Evolutionary conservation across 2,797 vertebrate genomes (phyloP), one percentile per base, ranked within the genome.

Genomic region (Cossypha caffra): DNA sequence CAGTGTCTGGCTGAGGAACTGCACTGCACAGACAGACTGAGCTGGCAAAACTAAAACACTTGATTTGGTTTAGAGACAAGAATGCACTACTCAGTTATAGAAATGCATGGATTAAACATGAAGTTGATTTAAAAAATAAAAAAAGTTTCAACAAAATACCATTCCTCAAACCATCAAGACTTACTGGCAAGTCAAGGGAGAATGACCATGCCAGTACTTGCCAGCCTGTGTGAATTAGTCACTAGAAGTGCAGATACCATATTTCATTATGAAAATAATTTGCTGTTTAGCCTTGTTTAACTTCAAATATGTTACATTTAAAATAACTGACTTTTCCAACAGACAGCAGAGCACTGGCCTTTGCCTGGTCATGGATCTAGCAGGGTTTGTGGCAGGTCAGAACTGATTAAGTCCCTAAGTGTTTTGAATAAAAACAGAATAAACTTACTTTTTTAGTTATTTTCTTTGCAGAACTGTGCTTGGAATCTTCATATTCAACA

Each of bases 401-500:
- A 86, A 79, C 5, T 48, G 24, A 85, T 47, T 38, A 73, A 76
- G 26, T 9, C 15, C n/a, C 57, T 26, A 26, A 0, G 2, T 10
- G 77, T 45, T 55, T 76, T 88, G 15, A 77, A 78, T 20, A 25
- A 19, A 68, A 62, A n/a, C 5, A 23, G 8, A 63, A 45, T 13
- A 48, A 40, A 94, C 97, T 95, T 92, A 97, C 97, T 77, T 96
- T 97, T 81, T 95, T 97, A 86, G 95, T 19, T 21, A 88, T 40
- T 81, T 95, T 96, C 86, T 92, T 97, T 59, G 71, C 31, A 43
- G 94, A 84, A 12, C 10, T 6, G 26, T 77, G 21, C 55, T 83
- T 90, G 66, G 57, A 48, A n/a, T 93, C 95, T 93, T 95, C 87
- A 61, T 97, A 97, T 86, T 97, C 93, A 38, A 97, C 97, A 92